phyloP scores from a whole-genome alignment of 2,888 invertebrate genomes.

The Stenurella melanura region DNA sequence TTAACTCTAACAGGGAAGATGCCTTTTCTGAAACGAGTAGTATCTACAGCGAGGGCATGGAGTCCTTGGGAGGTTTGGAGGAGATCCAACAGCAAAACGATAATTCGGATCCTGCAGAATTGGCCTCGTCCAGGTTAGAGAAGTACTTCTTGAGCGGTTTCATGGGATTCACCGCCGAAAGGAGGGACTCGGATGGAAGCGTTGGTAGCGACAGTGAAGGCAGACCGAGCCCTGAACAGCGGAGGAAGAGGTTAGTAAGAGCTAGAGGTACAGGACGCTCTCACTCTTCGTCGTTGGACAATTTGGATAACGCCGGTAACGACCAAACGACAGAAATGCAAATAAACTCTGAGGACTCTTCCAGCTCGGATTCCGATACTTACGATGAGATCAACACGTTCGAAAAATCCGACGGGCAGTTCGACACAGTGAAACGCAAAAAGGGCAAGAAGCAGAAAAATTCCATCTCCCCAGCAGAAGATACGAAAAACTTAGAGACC shows the following conservation, averaged over 20 bases:
- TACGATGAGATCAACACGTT: slow-evolving; percentile 81
- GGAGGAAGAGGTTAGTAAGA: slow-evolving; percentile 86
- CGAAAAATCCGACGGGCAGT: slow-evolving; percentile 84
- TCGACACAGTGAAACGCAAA: slow-evolving; percentile 89
- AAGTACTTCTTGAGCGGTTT: slow-evolving; percentile 93
- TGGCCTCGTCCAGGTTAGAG: slow-evolving; percentile 89
- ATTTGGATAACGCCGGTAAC: slow-evolving; percentile 76
- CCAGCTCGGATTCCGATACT: slow-evolving; percentile 85
- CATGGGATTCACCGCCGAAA: slow-evolving; percentile 86
- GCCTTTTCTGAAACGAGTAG: slow-evolving; percentile 89
- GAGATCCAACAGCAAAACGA: slow-evolving; percentile 68
- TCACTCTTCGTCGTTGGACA: slow-evolving; percentile 88
- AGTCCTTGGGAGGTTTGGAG: slow-evolving; percentile 80
- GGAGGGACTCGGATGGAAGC: slow-evolving; percentile 88
- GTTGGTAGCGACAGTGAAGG: slow-evolving; percentile 95
- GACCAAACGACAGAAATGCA: slow-evolving; percentile 71
- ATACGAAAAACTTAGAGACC: slow-evolving; percentile 79
- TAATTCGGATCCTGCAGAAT: slow-evolving; percentile 79
- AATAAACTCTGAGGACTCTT: slow-evolving; percentile 77
- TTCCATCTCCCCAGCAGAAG: slow-evolving; percentile 76
- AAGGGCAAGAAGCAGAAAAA: slow-evolving; percentile 83
- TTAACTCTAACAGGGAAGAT: slow-evolving; percentile 77
- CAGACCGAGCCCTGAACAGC: slow-evolving; percentile 89
- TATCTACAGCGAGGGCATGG: slow-evolving; percentile 88
- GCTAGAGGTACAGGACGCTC: slow-evolving; percentile 89